Evolutionary conservation across 2,113 vertebrate species (phyloP).

Genomic region (Argyrosomus japonicus): DNA sequence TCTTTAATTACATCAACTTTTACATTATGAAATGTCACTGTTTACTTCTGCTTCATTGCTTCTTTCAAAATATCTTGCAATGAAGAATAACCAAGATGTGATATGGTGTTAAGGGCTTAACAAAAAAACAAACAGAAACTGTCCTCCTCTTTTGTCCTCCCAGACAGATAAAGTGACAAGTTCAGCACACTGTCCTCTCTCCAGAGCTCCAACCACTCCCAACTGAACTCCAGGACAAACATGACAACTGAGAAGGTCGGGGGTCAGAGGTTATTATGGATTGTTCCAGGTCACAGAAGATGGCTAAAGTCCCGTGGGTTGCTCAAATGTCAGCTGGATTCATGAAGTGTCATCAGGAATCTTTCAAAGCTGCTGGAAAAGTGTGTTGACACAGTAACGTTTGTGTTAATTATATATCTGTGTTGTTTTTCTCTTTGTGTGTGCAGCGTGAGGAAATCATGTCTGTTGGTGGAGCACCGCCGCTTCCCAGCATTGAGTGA

Average conservation of each 20-base stretch:
- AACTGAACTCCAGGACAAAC: constrained; percentile 5
- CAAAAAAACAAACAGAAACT: background rate
- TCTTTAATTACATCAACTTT: constrained; percentile 1
- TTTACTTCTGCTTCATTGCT: background rate
- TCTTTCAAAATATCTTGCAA: background rate
- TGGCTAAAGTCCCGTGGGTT: constrained; percentile 15
- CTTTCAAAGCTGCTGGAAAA: constrained; percentile 26
- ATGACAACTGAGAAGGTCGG: constrained; percentile 55
- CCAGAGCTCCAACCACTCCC: background rate
- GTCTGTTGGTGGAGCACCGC: constrained; percentile 61
- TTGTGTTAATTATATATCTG: constrained; percentile 44
- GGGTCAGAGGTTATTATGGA: constrained; percentile 63
- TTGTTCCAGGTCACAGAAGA: constrained; percentile 45
- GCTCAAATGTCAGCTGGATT: constrained; percentile 65
- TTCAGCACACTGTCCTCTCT: background rate
- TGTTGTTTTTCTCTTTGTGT: constrained; percentile 4
- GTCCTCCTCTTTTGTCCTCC: constrained; percentile 15
- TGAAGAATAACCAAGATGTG: background rate
- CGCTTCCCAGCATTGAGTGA: constrained; percentile 57
- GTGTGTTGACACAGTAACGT: constrained; percentile 11
- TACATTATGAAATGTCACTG: constrained; percentile 4
- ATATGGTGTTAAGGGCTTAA: background rate
- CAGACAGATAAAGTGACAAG: constrained; percentile 17
- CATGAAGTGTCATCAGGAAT: constrained; percentile 12
- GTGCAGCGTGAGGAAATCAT: constrained; percentile 59